These are phyloP conservation scores for Mercenaria mercenaria DNA, from an alignment of 1,140 invertebrate genomes.

Conservation along the genomic window DNA sequence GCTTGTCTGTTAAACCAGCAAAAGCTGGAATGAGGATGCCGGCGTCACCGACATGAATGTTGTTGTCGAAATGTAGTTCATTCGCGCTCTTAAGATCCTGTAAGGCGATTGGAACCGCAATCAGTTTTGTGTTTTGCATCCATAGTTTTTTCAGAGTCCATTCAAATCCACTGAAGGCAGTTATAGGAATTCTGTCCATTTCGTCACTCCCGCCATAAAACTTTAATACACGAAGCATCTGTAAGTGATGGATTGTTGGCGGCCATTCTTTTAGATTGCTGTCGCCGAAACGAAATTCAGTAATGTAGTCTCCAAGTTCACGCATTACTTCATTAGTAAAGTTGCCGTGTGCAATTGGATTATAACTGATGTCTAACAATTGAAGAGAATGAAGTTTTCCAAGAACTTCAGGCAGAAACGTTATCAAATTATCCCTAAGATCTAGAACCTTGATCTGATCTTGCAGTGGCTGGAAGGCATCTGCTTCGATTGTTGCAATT, in stretches of 20 bases:
- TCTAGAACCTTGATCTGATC: conserved; percentile 30
- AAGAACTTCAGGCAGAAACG: neutral
- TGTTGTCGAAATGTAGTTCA: conserved; percentile 59
- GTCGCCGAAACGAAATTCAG: conserved; percentile 46
- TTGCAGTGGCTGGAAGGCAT: conserved; percentile 3
- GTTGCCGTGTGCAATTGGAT: conserved; percentile 9
- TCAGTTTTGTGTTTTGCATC: conserved; percentile 53
- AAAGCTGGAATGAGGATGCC: conserved; percentile 59
- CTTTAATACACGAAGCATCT: neutral
- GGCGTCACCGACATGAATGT: conserved; percentile 33
- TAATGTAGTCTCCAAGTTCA: conserved; percentile 36
- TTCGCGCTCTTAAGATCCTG: conserved; percentile 33
- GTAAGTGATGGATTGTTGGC: conserved; percentile 17
- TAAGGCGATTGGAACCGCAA: conserved; percentile 44
- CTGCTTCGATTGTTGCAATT: neutral
- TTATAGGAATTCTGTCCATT: conserved; percentile 41
- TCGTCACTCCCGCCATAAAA: conserved; percentile 40
- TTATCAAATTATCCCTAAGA: conserved; percentile 6
- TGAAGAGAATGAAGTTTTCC: neutral
- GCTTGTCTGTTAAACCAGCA: conserved; percentile 12
- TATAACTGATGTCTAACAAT: conserved; percentile 25
- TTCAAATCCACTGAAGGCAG: conserved; percentile 55
- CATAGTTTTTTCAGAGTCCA: conserved; percentile 15
- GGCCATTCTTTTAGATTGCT: conserved; percentile 32
- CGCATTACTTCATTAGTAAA: conserved; percentile 52